These are phyloP conservation scores for Sphaerophoria taeniata DNA, from an alignment of 2,888 invertebrate species.

Conservation along the genomic window DNA sequence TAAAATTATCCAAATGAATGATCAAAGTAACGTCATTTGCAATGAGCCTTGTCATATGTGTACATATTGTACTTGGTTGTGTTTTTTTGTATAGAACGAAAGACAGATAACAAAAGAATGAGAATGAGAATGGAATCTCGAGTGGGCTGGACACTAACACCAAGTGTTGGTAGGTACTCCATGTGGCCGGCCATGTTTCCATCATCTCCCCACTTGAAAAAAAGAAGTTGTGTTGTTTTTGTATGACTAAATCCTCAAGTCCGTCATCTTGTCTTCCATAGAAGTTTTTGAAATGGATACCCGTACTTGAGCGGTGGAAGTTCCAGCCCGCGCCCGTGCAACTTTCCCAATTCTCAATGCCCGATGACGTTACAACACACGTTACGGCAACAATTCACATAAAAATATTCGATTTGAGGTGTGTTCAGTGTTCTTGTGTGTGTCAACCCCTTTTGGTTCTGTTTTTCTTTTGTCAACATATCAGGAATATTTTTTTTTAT, in stretches of 20 bases:
- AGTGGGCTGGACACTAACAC: constrained; percentile 70
- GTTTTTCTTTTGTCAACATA: constrained; percentile 67
- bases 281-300: constrained; percentile 70
- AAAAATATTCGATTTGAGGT: constrained; percentile 70
- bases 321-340: too few species aligned
- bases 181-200: constrained; percentile 63
- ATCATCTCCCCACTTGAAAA: constrained; percentile 54
- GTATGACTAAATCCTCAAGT: constrained; percentile 28
- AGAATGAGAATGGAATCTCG: constrained; percentile 42
- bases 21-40: constrained; percentile 74
- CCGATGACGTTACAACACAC: constrained; percentile 60
- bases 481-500: constrained; percentile 32
- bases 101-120: background rate
- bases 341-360: too few species aligned
- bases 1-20: constrained; percentile 74
- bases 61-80: constrained; percentile 30
- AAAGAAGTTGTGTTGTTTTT: constrained; percentile 14
- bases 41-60: constrained; percentile 71
- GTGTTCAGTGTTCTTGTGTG: constrained; percentile 73
- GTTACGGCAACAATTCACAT: background rate
- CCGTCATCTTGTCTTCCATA: constrained; percentile 22
- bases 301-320: constrained; percentile 35
- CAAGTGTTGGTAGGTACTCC: constrained; percentile 19
- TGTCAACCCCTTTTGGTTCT: constrained; percentile 70
- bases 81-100: background rate